Evolutionary conservation across 2,797 vertebrate species (phyloP).

Genomic region (Sylvia borin): DNA sequence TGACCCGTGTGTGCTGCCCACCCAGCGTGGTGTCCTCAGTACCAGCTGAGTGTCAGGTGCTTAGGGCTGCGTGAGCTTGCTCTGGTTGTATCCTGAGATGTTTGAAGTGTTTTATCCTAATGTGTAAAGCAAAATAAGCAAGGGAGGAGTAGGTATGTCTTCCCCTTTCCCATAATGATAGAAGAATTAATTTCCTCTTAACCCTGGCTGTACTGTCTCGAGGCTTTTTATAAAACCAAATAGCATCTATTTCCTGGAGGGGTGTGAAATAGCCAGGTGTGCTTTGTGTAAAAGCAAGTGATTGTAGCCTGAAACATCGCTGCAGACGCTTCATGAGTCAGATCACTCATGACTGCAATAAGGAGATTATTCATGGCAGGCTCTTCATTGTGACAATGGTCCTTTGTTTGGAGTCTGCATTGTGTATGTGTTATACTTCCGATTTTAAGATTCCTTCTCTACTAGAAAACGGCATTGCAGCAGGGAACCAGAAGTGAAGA

Average conservation of each 20-base stretch:
- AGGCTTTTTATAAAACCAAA: neutral
- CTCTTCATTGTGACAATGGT: neutral
- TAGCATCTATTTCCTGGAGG: neutral
- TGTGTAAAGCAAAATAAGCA: neutral
- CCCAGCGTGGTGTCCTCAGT: neutral
- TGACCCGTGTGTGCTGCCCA: neutral
- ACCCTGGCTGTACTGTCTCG: neutral
- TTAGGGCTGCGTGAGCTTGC: fast-evolving
- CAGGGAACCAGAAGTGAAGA: neutral
- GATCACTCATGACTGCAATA: neutral
- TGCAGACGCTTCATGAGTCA: neutral
- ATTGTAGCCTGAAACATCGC: neutral
- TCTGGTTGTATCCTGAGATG: neutral
- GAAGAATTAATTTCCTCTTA: neutral
- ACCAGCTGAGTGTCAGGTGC: fast-evolving
- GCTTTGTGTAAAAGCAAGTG: neutral
- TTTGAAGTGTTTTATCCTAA: neutral
- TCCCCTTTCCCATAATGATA: neutral
- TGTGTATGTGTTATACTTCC: neutral
- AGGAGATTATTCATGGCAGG: neutral
- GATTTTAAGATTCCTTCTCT: neutral
- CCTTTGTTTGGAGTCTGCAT: neutral
- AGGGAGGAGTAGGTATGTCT: neutral
- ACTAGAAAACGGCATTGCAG: neutral
- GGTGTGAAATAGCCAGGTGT: neutral